Evolutionary conservation across 2,113 vertebrate species (phyloP).

Genomic region (Tragelaphus strepsiceros): DNA sequence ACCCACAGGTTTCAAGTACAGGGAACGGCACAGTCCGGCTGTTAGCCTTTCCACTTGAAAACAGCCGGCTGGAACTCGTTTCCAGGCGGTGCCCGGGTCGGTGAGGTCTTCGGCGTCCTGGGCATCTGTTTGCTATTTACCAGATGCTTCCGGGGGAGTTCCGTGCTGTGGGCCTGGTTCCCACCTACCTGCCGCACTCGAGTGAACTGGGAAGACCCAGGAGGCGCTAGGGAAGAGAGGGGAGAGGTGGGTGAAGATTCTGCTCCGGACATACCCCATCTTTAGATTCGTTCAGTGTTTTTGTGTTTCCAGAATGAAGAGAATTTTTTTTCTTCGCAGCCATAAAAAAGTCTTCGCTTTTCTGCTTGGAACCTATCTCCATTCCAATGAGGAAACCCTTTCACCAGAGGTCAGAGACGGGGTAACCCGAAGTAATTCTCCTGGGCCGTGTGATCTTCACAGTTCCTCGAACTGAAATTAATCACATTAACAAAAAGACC

Average conservation of each 20-base stretch:
- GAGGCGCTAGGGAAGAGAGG: neutral
- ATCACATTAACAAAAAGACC: neutral
- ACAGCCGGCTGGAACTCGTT: neutral
- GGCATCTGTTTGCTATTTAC: slow-evolving; percentile 54
- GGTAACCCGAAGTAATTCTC: neutral
- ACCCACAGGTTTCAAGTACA: neutral
- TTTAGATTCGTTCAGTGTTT: neutral
- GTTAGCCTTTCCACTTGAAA: neutral
- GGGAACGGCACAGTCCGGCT: neutral
- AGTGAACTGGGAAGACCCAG: neutral
- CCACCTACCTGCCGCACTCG: neutral
- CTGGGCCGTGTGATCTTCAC: neutral
- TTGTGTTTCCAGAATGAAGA: neutral
- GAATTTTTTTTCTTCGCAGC: neutral
- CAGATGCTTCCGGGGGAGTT: neutral
- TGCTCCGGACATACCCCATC: neutral
- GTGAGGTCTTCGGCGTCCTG: neutral
- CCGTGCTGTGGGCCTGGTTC: accelerated
- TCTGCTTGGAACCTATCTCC: neutral
- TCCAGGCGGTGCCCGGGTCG: neutral
- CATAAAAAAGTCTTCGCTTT: neutral
- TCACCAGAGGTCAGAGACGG: neutral
- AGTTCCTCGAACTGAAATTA: neutral
- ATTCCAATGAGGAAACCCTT: neutral
- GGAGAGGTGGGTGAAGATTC: neutral